Conservation (phyloP, 2,113 vertebrate species). For the Aegotheles bennettii region DNA sequence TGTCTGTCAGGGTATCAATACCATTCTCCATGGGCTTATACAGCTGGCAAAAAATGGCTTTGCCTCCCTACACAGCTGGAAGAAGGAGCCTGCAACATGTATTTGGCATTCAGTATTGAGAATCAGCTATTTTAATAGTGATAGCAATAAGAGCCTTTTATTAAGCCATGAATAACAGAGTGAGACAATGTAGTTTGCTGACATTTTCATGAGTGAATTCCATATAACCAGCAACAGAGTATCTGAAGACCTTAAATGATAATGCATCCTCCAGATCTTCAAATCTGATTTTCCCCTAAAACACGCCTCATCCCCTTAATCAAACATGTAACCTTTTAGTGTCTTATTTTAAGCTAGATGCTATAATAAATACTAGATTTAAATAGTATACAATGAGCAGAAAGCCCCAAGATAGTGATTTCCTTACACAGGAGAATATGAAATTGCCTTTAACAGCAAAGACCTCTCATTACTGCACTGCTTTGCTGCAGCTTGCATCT, state of each 20-base stretch:
- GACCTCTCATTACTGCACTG: neutral
- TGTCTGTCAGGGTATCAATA: neutral
- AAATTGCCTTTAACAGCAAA: neutral
- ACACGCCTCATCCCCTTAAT: neutral
- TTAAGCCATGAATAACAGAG: neutral
- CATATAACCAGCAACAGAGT: neutral
- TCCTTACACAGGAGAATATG: neutral
- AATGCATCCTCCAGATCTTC: neutral
- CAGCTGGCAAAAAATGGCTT: neutral
- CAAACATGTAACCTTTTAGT: conserved; percentile 1
- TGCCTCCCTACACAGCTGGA: neutral
- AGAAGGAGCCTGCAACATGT: neutral
- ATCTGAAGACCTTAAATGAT: conserved; percentile 9
- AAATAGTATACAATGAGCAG: neutral
- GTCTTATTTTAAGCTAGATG: neutral
- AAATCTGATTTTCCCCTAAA: neutral
- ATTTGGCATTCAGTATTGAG: neutral
- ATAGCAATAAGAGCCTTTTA: neutral
- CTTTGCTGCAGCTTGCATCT: neutral
- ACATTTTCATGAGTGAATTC: neutral
- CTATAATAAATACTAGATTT: neutral
- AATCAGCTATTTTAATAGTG: neutral
- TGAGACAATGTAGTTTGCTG: neutral
- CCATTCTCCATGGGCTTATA: neutral
- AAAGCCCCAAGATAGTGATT: neutral